Percentiles rank a stretch among this genome's conserved stretches.
These are phyloP conservation scores for Bombus superbus DNA, from an alignment of 1,140 invertebrate genomes.

Conservation along the genomic window DNA sequence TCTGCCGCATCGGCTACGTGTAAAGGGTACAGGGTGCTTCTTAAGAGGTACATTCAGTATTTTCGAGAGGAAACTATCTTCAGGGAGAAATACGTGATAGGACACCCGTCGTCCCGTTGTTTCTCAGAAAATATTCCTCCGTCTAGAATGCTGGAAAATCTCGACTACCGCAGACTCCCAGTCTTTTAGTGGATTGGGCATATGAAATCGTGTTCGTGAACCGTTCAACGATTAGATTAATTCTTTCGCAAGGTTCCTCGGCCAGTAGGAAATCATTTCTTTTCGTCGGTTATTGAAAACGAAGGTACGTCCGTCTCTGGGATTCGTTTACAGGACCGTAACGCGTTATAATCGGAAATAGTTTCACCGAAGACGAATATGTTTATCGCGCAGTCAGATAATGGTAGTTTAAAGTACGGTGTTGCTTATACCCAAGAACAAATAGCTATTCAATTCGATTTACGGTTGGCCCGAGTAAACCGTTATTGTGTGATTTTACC, in stretches of 20 bases:
- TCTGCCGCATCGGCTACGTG: neutral
- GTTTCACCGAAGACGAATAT: too few relatives aligned
- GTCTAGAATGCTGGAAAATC: neutral
- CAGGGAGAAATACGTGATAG: neutral
- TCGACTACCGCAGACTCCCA: neutral
- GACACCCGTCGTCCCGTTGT: neutral
- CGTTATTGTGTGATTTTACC: neutral
- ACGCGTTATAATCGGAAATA: too few relatives aligned
- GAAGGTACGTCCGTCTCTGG: neutral
- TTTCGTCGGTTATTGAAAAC: neutral
- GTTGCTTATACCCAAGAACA: neutral
- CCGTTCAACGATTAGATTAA: neutral
- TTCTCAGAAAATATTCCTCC: neutral
- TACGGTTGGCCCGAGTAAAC: neutral
- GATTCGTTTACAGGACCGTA: too few relatives aligned
- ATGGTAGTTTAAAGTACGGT: neutral
- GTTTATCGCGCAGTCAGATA: too few relatives aligned
- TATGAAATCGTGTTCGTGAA: neutral
- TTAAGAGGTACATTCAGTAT: conserved; percentile 14
- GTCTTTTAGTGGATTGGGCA: neutral
- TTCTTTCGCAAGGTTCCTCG: neutral
- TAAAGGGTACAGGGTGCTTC: neutral
- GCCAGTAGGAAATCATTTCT: neutral
- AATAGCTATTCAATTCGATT: neutral
- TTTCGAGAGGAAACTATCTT: conserved; percentile 9